phyloP scores from a whole-genome alignment of 2,888 invertebrate genomes.

The Folsomia manolachei region DNA sequence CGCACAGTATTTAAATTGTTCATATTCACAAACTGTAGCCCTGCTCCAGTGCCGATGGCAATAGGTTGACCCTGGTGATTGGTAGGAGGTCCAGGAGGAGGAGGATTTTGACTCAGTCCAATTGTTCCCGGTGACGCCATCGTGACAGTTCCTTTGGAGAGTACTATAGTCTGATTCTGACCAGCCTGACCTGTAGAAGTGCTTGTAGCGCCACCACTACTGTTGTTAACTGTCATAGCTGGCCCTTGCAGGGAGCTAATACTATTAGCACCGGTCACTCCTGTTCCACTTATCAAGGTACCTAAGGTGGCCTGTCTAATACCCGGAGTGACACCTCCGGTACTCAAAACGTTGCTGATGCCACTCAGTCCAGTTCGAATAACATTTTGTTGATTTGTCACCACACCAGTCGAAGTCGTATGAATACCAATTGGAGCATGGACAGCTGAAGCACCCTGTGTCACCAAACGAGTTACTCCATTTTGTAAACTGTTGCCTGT shows the following conservation, averaged over 20 bases:
- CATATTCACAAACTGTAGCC: slow-evolving; percentile 44
- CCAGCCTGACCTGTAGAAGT: slow-evolving; percentile 13
- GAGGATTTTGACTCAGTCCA: background rate
- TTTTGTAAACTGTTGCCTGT: background rate
- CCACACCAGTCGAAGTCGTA: background rate
- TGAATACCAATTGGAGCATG: background rate
- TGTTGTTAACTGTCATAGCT: slow-evolving; percentile 29
- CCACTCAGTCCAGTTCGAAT: background rate
- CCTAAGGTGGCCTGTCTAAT: background rate
- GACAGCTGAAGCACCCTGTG: background rate
- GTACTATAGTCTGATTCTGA: slow-evolving; percentile 25
- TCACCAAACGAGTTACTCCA: background rate
- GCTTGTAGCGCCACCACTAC: slow-evolving; percentile 19
- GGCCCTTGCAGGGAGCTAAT: background rate
- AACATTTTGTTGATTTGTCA: background rate
- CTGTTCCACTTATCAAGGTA: background rate
- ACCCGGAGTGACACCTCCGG: slow-evolving; percentile 2
- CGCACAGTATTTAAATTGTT: slow-evolving; percentile 46
- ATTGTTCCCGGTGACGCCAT: slow-evolving; percentile 24
- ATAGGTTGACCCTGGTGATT: slow-evolving; percentile 21
- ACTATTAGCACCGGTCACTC: background rate
- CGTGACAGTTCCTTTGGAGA: slow-evolving; percentile 27
- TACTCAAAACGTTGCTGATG: slow-evolving; percentile 7
- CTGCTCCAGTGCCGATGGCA: slow-evolving; percentile 39
- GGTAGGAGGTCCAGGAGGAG: background rate